Evolutionary conservation across 2,888 invertebrate species (phyloP).

Genomic region (Orthosia gothica): DNA sequence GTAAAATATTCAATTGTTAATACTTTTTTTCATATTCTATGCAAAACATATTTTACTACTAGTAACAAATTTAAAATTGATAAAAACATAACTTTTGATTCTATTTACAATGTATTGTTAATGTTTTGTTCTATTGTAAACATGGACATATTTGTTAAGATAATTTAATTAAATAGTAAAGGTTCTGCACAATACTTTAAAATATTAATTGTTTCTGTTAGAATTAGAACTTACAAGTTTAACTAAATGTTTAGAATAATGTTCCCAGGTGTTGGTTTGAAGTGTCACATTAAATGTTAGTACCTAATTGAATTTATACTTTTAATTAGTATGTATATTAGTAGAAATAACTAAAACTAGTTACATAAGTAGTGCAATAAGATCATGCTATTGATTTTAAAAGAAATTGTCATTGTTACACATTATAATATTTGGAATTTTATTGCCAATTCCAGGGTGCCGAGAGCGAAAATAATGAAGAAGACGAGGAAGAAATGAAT

Average conservation of each 20-base stretch:
- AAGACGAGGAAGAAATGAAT: slow-evolving; percentile 81
- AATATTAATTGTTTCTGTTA: slow-evolving; percentile 3
- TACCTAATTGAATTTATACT: neutral
- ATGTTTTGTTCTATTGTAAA: neutral
- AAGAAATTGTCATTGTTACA: neutral
- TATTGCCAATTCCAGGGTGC: slow-evolving; percentile 80
- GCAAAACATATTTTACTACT: neutral
- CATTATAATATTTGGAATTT: slow-evolving; percentile 19
- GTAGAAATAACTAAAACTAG: neutral
- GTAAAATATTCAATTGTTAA: slow-evolving; percentile 24
- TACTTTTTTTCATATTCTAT: slow-evolving; percentile 3
- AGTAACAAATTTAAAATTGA: neutral
- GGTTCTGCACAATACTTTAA: neutral
- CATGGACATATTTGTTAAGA: neutral
- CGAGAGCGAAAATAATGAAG: slow-evolving; percentile 87
- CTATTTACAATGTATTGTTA: neutral
- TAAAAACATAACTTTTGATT: neutral
- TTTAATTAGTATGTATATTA: neutral
- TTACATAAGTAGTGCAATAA: neutral
- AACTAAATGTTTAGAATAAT: neutral
- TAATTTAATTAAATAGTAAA: neutral
- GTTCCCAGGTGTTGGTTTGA: slow-evolving; percentile 25
- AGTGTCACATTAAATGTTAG: slow-evolving; percentile 55
- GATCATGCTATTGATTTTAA: neutral
- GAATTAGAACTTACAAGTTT: neutral